Base-by-base conservation (phyloP, 2,113 vertebrate species). In the Actenoides lindsayi region DNA sequence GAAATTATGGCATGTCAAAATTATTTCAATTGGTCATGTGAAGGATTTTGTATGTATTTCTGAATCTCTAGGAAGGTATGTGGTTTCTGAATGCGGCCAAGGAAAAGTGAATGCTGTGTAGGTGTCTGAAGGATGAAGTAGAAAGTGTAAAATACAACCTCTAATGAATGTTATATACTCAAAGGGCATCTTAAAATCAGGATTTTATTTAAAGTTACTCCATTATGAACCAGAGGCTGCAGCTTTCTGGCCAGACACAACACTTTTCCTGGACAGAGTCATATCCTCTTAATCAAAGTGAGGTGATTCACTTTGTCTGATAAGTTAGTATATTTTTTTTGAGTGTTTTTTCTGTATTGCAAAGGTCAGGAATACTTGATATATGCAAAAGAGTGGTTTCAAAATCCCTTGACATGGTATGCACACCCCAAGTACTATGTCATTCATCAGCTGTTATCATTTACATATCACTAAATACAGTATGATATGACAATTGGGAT, bases 381-480 rank as follows among this genome's bases (percentile, higher is more conserved):
- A 16, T 30, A 7, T 1, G 14, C n/a, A 44, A 44, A 68, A 73
- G 13, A 2, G 11, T 50, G 18, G 17, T 70, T 80, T 94, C 51
- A 16, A 50, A 91, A 91, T 74, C 37, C 13, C 13, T 41, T 9
- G 0, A 6, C 1, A 0, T 30, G 8, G 24, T 53, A 5, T 19
- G n/a, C 28, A 21, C 1, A 0, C 44, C 51, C 25, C 24, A 16
- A 50, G n/a, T 39, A 13, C 62, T 68, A 2, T 0, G 2, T n/a
- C 5, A 2, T 71, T 85, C 15, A 16, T 63, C n/a, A 9, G 9
- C 60, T 71, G n/a, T 30, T 71, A 41, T 37, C 3, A 50, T 63
- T 71, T 85, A 60, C 21, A 46, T 13, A 13, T 75, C 42, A 20
- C 17, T 73, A 42, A 87, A 57, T 46, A 4, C 46, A 31, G 27